A percentile compares a stretch with the other conserved stretches of the same genome.
phyloP scores from a whole-genome alignment of 1,140 invertebrate genomes.

The Camponotus vicinus region DNA sequence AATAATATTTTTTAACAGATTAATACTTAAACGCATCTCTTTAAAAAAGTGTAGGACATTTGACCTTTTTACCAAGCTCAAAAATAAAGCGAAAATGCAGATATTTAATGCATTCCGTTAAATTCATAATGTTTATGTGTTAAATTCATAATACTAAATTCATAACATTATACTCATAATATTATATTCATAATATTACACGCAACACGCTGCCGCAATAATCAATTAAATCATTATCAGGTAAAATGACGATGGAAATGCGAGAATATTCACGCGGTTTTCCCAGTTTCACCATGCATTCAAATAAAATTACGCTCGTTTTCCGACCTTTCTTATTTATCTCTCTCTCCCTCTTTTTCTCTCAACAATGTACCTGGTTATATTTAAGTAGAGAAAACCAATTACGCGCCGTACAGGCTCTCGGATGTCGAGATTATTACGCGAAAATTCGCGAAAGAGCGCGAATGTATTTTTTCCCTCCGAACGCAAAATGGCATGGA shows the following conservation, averaged over 20 bases:
- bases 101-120: not conserved
- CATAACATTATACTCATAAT: too few relatives aligned
- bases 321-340: constrained; percentile 6
- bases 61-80: not conserved
- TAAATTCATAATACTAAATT: too few relatives aligned
- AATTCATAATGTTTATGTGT: not conserved
- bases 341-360: too few relatives aligned
- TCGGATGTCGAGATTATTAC: constrained; percentile 30
- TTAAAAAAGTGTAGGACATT: not conserved
- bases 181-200: too few relatives aligned
- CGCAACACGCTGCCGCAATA: not conserved
- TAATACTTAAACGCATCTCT: not conserved
- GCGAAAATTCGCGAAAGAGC: not conserved
- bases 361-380: not conserved
- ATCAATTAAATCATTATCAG: not conserved
- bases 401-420: constrained; percentile 15
- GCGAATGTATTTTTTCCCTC: constrained; percentile 22
- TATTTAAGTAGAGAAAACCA: constrained; percentile 46
- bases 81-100: constrained; percentile 12
- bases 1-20: not conserved
- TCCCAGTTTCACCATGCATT: not conserved
- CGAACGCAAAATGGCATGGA: not conserved
- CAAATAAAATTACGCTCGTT: constrained; percentile 23
- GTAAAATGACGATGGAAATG: not conserved
- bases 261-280: not conserved